phyloP scores from a whole-genome alignment of 30 jellyfish, hydroid and myxozoan species.

The Calvadosia cruxmelitensis region DNA sequence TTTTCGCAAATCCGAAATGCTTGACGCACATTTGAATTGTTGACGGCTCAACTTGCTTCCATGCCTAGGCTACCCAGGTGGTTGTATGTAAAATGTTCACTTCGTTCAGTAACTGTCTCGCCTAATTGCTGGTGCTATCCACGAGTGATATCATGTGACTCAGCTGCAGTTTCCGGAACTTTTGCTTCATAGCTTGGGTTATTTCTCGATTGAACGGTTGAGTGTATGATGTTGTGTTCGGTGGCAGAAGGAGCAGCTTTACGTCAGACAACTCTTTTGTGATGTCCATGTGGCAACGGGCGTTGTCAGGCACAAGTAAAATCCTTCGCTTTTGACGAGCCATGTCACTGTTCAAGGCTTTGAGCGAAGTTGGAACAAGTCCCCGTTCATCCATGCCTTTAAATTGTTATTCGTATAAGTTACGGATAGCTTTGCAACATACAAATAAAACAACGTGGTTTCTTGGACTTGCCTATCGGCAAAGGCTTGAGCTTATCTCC shows the following conservation, averaged over 20 bases:
- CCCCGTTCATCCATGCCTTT: not conserved
- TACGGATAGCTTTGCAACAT: not conserved
- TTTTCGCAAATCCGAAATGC: not conserved
- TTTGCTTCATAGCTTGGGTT: too few species aligned
- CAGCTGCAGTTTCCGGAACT: too few species aligned
- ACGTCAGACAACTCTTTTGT: not conserved
- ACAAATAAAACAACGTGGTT: not conserved
- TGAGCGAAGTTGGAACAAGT: not conserved
- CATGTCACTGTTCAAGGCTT: not conserved
- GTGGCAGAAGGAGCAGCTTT: not conserved
- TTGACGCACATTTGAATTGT: too few species aligned
- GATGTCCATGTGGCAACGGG: not conserved
- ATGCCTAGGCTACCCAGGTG: too few species aligned
- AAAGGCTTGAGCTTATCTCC: slow-evolving; percentile 9
- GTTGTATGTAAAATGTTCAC: too few species aligned
- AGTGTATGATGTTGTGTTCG: not conserved
- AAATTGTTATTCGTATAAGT: not conserved
- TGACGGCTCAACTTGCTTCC: too few species aligned
- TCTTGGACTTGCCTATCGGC: not conserved
- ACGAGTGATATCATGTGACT: too few species aligned
- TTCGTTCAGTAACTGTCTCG: too few species aligned
- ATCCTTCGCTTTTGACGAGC: not conserved
- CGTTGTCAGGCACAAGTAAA: not conserved
- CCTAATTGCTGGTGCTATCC: too few species aligned
- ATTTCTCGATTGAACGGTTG: too few species aligned